These are phyloP conservation scores for Ceyx margarethae DNA, from an alignment of 2,113 vertebrate genomes.

Conservation along the genomic window DNA sequence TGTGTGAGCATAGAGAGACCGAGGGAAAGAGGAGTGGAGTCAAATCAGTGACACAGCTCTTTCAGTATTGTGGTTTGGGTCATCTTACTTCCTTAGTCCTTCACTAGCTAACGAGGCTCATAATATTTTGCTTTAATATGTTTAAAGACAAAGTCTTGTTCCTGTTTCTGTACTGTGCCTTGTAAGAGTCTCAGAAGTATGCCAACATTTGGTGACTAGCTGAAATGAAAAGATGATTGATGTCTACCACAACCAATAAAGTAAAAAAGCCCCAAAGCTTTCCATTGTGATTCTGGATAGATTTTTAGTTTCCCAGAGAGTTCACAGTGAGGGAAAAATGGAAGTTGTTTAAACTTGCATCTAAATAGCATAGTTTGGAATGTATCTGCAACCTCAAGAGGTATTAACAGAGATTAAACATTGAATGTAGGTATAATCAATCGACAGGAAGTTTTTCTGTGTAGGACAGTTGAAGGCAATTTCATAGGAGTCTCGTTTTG, in stretches of 20 bases:
- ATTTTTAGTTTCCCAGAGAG: neutral
- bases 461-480: constrained; percentile 62
- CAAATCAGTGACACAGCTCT: neutral
- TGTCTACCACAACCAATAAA: neutral
- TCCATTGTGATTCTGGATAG: neutral
- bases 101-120: constrained; percentile 27
- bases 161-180: constrained; percentile 28
- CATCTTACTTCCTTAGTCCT: constrained; percentile 34
- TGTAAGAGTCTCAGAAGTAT: constrained; percentile 25
- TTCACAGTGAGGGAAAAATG: neutral
- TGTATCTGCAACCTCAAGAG: neutral
- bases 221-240: constrained; percentile 14
- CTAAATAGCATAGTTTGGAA: neutral
- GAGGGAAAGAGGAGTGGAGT: neutral
- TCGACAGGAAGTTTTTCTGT: constrained; percentile 56
- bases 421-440: neutral
- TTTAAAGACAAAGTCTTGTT: constrained; percentile 22
- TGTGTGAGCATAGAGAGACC: neutral
- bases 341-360: constrained; percentile 22
- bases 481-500: constrained; percentile 43
- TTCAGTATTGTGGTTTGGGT: neutral
- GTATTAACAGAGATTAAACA: neutral
- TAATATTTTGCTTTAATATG: constrained; percentile 13
- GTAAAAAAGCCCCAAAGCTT: constrained; percentile 3
- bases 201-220: constrained; percentile 41